phyloP scores from a whole-genome alignment of 2,113 vertebrate genomes.

The Sorex fumeus region DNA sequence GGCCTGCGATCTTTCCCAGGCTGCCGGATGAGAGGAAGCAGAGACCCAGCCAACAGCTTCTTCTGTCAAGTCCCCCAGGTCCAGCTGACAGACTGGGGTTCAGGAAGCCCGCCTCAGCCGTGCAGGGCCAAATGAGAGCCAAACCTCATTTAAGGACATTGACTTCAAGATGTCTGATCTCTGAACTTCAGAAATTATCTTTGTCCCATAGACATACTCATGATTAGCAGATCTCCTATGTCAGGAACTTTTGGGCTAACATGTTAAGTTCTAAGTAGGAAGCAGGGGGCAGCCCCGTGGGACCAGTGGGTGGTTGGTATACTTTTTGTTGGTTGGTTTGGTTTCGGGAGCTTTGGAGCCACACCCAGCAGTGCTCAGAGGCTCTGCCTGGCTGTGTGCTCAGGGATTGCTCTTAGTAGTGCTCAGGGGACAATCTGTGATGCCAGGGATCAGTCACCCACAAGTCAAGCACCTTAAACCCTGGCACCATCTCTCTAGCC shows the following conservation, averaged over 20 bases:
- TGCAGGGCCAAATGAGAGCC: too few species aligned
- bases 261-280: constrained; percentile 39
- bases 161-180: background rate
- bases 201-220: background rate
- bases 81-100: too few species aligned
- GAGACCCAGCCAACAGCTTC: background rate
- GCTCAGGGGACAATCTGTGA: too few species aligned
- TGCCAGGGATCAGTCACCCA: too few species aligned
- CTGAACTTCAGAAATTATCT: constrained; percentile 30
- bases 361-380: too few species aligned
- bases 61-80: too few species aligned
- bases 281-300: background rate
- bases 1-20: constrained; percentile 41
- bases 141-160: background rate
- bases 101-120: too few species aligned
- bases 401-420: too few species aligned
- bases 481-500: too few species aligned
- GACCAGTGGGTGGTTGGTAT: background rate
- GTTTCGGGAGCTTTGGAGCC: too few species aligned
- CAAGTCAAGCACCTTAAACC: too few species aligned
- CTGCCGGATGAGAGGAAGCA: constrained; percentile 29
- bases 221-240: background rate
- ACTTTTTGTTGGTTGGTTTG: background rate
- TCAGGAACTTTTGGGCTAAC: background rate
- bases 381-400: too few species aligned